These are phyloP conservation scores for Emydura subglobosa DNA, from an alignment of 2,113 vertebrate species.

Conservation along the genomic window DNA sequence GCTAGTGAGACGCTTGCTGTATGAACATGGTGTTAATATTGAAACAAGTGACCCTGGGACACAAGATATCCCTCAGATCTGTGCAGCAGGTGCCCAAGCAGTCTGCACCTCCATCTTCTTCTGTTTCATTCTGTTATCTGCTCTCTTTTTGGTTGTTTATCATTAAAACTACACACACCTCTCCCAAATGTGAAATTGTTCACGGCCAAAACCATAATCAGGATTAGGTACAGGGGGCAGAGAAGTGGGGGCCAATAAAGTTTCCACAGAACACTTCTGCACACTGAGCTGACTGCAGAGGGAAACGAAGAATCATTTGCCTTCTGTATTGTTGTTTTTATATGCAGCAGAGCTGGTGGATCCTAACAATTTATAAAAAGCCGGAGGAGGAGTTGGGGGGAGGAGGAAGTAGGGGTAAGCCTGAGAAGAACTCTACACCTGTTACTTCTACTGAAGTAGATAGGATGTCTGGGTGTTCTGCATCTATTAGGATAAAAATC, in stretches of 20 bases:
- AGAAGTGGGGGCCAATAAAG: not conserved
- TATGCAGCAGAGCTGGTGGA: not conserved
- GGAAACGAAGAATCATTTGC: not conserved
- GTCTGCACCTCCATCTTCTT: not conserved
- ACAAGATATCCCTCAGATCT: not conserved
- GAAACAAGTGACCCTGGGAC: not conserved
- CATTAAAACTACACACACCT: not conserved
- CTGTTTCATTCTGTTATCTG: not conserved
- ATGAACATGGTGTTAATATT: not conserved
- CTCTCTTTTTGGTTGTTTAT: not conserved
- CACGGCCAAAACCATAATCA: not conserved
- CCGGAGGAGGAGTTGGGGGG: not conserved
- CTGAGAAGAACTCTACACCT: not conserved
- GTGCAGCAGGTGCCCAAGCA: not conserved
- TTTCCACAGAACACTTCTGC: not conserved
- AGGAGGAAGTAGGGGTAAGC: not conserved
- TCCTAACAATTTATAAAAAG: not conserved
- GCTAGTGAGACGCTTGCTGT: not conserved
- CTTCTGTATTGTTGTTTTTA: not conserved
- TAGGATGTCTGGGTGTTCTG: not conserved
- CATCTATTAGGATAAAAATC: not conserved
- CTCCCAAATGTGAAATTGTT: not conserved
- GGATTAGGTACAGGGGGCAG: not conserved
- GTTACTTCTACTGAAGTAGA: not conserved
- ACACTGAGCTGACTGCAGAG: not conserved